These are phyloP conservation scores for Chionoecetes opilio DNA, from an alignment of 1,140 invertebrate genomes.

Conservation along the genomic window DNA sequence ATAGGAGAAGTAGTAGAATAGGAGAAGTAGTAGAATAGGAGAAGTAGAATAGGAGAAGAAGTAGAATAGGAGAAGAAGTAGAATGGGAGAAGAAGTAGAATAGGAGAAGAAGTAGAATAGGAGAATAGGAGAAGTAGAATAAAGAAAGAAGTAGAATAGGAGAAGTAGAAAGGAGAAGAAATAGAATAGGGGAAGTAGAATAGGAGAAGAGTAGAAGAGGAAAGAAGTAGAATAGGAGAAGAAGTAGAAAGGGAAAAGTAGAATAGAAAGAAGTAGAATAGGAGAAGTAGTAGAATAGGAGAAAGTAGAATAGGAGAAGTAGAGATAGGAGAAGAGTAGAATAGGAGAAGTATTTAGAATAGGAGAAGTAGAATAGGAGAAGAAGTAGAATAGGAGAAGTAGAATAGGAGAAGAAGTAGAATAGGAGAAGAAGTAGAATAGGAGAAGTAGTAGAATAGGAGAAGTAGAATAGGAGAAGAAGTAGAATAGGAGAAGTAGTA, in stretches of 20 bases:
- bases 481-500: no score
- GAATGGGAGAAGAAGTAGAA: background rate
- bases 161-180: background rate
- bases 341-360: no score
- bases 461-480: no score
- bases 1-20: background rate
- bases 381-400: no score
- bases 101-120: background rate
- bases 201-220: background rate
- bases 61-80: background rate
- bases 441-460: no score
- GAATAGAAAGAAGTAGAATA: background rate
- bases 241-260: background rate
- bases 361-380: no score
- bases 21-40: background rate
- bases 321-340: no score
- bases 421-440: no score
- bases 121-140: background rate
- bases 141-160: background rate
- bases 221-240: background rate
- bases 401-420: no score
- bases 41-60: background rate
- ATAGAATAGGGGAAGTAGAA: background rate
- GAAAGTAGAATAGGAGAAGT: no score
- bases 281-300: no score